Evolutionary conservation across 2,888 invertebrate genomes (phyloP), one percentile per base, ranked within the genome.

Genomic region (Thelaira solivaga): DNA sequence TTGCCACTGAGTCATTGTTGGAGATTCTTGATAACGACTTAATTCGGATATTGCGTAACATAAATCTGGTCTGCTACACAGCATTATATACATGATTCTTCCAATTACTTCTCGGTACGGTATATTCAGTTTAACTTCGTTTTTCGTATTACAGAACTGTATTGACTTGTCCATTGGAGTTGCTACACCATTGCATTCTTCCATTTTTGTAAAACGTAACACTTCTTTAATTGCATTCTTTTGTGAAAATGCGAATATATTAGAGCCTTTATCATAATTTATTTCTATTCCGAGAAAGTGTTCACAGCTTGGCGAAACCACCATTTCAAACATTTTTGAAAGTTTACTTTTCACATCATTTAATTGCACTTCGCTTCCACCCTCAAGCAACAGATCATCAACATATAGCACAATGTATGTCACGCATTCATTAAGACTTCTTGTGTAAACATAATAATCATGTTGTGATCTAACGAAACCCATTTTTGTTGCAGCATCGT

Each of bases 41-140:
- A 77, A 49, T 13, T 74, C 57, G 11, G 73, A 73, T 41, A 69
- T 69, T 0, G 62, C 62, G 57, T 8, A 77, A 55, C 68, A 73
- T 8, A 77, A n/a, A 34, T 72, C 67, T 11, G 69, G 64, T 49
- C 65, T 22, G n/a, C 62, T 64, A 16, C 55, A 39, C 8, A 73
- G 4, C 73, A 77, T 72, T 18, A 73, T 22, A 22, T 65, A 74
- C 57, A 69, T 74, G 0, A 69, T 49, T 16, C 43, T 68, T 4
- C 73, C 73, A 45, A 64, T 69, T 0, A 75, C 51, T 36, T 71
- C 59, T 65, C 79, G 36, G 7, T 79, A 78, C 0, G 74, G 69
- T 49, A 36, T 49, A 8, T 49, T 49, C 18, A 51, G 6, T 5
- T 41, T 39, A 39, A 26, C 18, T 39, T 51, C 51, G 41, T 11